A percentile compares a stretch with the other conserved stretches of the same genome.
These are phyloP conservation scores for Corythornis cristatus DNA, from an alignment of 2,113 vertebrate species.

Conservation along the genomic window DNA sequence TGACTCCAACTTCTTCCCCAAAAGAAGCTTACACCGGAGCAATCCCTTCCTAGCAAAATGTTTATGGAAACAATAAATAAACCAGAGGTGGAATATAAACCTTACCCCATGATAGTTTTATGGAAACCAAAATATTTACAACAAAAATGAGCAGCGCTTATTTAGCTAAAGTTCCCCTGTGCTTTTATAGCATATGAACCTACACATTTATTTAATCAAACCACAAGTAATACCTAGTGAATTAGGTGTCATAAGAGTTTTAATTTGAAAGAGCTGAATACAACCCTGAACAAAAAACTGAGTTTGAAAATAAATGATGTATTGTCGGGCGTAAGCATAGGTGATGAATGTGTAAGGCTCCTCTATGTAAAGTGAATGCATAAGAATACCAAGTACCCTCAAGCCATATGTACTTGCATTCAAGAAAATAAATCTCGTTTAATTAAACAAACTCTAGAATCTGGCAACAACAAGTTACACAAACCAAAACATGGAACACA, in stretches of 20 bases:
- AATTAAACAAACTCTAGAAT: not conserved
- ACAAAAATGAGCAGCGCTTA: not conserved
- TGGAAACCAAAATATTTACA: not conserved
- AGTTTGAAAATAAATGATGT: not conserved
- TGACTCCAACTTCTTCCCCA: not conserved
- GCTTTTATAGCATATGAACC: not conserved
- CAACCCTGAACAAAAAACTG: not conserved
- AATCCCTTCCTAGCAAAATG: not conserved
- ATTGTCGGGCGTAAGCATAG: not conserved
- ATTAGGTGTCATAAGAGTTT: not conserved
- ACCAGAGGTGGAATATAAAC: not conserved
- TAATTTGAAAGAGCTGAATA: not conserved
- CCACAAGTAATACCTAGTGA: not conserved
- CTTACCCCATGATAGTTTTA: not conserved
- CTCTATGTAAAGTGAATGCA: not conserved
- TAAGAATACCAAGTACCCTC: not conserved
- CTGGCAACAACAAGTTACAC: not conserved
- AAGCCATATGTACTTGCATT: not conserved
- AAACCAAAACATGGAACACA: not conserved
- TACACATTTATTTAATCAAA: not conserved
- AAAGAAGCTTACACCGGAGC: not conserved
- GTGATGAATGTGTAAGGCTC: not conserved
- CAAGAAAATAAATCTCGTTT: not conserved
- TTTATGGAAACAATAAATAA: not conserved
- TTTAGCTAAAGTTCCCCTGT: not conserved